A percentile compares a stretch with the other conserved stretches of the same genome.
These are phyloP conservation scores for Drosophila simulans DNA, from an alignment of 1,140 invertebrate species.

Conservation along the genomic window DNA sequence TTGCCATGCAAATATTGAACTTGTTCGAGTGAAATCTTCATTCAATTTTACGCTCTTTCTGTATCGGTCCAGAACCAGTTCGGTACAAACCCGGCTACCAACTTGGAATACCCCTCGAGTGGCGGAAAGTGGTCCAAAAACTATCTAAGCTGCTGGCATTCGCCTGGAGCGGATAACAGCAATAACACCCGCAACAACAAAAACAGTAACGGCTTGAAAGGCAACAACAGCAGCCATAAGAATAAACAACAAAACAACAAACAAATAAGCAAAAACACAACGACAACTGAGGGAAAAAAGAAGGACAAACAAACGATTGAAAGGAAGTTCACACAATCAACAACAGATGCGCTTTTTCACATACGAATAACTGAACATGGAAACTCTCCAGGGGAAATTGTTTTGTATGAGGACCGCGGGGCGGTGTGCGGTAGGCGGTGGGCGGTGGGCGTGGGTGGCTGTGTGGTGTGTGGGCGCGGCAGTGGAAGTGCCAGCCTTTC, in stretches of 20 bases:
- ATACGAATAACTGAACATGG: conserved; percentile 81
- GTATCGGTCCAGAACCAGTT: background rate
- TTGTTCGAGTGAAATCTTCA: background rate
- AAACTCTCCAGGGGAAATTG: conserved; percentile 80
- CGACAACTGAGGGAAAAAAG: conserved; percentile 13
- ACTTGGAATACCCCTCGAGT: conserved; percentile 10
- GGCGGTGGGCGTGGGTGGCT: background rate
- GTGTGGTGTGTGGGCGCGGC: background rate
- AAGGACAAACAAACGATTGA: conserved; percentile 77
- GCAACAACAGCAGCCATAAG: conserved; percentile 45
- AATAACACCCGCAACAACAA: conserved; percentile 66
- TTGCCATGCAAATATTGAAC: background rate
- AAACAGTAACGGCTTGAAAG: conserved; percentile 11
- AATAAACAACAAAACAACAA: conserved; percentile 47
- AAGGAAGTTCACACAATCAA: conserved; percentile 82
- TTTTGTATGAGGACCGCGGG: conserved; percentile 62
- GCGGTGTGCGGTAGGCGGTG: conserved; percentile 12
- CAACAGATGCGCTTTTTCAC: conserved; percentile 81
- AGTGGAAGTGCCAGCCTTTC: conserved; percentile 16
- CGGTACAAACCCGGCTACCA: conserved; percentile 5
- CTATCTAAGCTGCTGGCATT: conserved; percentile 54
- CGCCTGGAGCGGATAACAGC: conserved; percentile 70
- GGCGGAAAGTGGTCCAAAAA: conserved; percentile 13
- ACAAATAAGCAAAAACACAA: conserved; percentile 19
- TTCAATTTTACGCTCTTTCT: background rate